Evolutionary conservation across 2,113 vertebrate species (phyloP).

Genomic region (Glaucidium brasilianum): DNA sequence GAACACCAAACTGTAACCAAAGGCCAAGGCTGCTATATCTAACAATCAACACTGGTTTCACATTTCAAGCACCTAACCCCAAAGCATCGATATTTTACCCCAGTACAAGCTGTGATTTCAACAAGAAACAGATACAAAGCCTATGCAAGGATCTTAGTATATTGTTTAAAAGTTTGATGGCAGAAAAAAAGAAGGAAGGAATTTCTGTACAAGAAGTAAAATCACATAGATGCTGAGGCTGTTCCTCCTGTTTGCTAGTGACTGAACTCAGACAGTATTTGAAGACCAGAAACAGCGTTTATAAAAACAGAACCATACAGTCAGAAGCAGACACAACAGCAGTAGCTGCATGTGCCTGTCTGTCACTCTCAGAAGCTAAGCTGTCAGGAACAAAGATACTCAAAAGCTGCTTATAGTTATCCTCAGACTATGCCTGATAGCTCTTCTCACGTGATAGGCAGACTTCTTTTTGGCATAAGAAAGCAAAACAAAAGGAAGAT

Average conservation of each 20-base stretch:
- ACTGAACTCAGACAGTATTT: neutral
- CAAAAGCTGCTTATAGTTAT: neutral
- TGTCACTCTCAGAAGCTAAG: neutral
- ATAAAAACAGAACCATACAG: neutral
- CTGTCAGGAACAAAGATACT: neutral
- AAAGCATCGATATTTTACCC: neutral
- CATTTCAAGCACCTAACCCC: neutral
- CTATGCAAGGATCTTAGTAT: neutral
- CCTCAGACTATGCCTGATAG: neutral
- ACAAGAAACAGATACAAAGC: neutral
- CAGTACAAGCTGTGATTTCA: neutral
- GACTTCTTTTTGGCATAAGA: neutral
- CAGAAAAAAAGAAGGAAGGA: neutral
- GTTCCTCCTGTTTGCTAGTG: neutral
- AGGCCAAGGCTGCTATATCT: neutral
- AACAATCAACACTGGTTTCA: neutral
- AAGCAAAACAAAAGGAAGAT: neutral
- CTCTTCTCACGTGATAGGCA: neutral
- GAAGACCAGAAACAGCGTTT: neutral
- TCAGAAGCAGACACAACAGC: neutral
- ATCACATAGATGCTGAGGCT: neutral
- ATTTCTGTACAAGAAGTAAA: neutral
- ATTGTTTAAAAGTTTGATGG: neutral
- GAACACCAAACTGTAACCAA: neutral
- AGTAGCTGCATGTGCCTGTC: neutral